Evolutionary conservation across 2,797 vertebrate species (phyloP).

Genomic region (Hirundo rustica): DNA sequence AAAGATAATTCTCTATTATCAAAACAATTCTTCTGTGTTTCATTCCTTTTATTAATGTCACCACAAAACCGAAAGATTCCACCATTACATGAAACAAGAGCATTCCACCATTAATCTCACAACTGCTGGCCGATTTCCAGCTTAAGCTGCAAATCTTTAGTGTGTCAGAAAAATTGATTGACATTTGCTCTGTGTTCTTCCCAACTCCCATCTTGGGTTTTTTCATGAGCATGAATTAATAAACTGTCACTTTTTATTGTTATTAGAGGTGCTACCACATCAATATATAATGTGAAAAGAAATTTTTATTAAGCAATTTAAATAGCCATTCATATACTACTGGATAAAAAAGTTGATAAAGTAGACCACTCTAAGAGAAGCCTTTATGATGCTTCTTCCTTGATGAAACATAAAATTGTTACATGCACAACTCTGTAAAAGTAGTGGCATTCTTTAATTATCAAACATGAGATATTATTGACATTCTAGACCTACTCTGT

Average conservation of each 20-base stretch:
- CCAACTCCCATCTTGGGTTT: background rate
- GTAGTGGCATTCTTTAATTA: background rate
- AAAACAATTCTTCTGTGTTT: background rate
- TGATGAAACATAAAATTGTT: constrained; percentile 46
- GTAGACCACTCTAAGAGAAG: background rate
- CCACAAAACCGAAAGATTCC: background rate
- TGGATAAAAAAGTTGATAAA: background rate
- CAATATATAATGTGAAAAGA: constrained; percentile 14
- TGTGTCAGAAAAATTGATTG: background rate
- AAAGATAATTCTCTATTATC: background rate
- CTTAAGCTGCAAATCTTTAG: background rate
- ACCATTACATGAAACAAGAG: too few species aligned
- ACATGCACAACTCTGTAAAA: constrained; percentile 38
- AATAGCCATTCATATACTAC: background rate
- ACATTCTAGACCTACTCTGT: background rate
- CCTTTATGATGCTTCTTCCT: constrained; percentile 41
- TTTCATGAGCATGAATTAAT: constrained; percentile 20
- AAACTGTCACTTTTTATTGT: background rate
- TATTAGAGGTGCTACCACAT: constrained; percentile 4
- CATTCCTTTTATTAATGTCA: background rate
- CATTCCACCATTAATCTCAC: too few species aligned
- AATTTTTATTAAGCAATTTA: constrained; percentile 29
- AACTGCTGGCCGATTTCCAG: background rate
- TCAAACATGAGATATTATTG: constrained; percentile 6
- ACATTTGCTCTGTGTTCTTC: background rate